Evolutionary conservation across 2,888 invertebrate genomes (phyloP).

Genomic region (Dromius quadrimaculatus): DNA sequence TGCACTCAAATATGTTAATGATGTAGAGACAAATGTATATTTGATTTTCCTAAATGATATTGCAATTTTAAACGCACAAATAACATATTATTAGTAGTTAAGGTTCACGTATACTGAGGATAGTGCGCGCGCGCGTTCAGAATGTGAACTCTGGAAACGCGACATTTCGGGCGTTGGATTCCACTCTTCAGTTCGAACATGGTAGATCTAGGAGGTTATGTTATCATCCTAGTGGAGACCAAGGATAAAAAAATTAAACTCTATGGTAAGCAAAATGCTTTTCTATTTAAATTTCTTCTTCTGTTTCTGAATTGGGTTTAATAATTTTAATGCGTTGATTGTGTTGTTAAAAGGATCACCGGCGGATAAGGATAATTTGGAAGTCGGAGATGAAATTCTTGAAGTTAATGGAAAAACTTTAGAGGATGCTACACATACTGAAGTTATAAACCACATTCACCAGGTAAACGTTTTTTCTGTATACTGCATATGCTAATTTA

Average conservation of each 20-base stretch:
- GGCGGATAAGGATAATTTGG: conserved; percentile 92
- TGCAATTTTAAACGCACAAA: conserved; percentile 31
- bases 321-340: conserved; percentile 24
- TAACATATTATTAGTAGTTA: conserved; percentile 31
- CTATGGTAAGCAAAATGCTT: conserved; percentile 75
- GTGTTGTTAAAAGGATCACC: conserved; percentile 76
- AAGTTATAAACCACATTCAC: conserved; percentile 94
- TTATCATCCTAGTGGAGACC: conserved; percentile 93
- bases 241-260: conserved; percentile 94
- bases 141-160: conserved; percentile 28
- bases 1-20: conserved; percentile 15
- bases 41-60: conserved; percentile 9
- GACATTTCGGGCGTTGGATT: conserved; percentile 40
- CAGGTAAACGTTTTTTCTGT: conserved; percentile 75
- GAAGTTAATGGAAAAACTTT: conserved; percentile 95
- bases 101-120: conserved; percentile 29
- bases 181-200: conserved; percentile 63
- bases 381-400: conserved; percentile 97
- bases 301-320: neutral
- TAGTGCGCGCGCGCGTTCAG: conserved; percentile 15
- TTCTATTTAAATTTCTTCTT: neutral
- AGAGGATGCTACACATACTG: conserved; percentile 91
- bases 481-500: conserved; percentile 4
- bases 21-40: conserved; percentile 20
- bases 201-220: conserved; percentile 95